phyloP scores from a whole-genome alignment of 2,888 invertebrate species.

The Lycaena phlaeas region DNA sequence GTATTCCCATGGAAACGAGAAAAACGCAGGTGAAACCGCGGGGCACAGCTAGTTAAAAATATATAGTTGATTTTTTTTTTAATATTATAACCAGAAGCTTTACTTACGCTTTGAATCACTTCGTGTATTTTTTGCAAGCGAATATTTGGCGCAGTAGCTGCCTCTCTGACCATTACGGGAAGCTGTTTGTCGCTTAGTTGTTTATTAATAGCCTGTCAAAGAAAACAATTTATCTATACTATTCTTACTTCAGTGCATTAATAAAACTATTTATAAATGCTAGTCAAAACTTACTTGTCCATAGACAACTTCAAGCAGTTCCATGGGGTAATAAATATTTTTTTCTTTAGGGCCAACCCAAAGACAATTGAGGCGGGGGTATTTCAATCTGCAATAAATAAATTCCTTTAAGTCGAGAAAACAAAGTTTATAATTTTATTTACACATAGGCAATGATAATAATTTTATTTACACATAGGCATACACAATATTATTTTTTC shows the following conservation, averaged over 20 bases:
- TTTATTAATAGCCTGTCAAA: constrained; percentile 65
- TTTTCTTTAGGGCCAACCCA: constrained; percentile 83
- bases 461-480: no score
- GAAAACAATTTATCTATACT: no score
- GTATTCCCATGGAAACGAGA: no score
- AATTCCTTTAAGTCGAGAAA: no score
- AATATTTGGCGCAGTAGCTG: constrained; percentile 85
- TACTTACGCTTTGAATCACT: constrained; percentile 66
- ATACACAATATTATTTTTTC: no score
- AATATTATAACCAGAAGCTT: constrained; percentile 7
- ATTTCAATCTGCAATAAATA: constrained; percentile 45
- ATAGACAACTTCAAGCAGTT: constrained; percentile 83
- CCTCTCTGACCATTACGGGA: constrained; percentile 86
- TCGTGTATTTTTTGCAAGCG: constrained; percentile 87
- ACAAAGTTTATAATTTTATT: no score
- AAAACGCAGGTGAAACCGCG: no score
- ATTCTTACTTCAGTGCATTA: no score
- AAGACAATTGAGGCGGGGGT: constrained; percentile 85
- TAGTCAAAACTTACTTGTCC: constrained; percentile 83
- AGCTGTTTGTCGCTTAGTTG: constrained; percentile 90
- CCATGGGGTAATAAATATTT: constrained; percentile 85
- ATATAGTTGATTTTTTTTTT: no score
- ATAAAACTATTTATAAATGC: no score
- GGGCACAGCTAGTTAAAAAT: no score
- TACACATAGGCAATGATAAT: no score